A percentile compares a stretch with the other conserved stretches of the same genome.
Evolutionary conservation across 2,113 vertebrate species (phyloP).

Genomic region (Oxyura jamaicensis): DNA sequence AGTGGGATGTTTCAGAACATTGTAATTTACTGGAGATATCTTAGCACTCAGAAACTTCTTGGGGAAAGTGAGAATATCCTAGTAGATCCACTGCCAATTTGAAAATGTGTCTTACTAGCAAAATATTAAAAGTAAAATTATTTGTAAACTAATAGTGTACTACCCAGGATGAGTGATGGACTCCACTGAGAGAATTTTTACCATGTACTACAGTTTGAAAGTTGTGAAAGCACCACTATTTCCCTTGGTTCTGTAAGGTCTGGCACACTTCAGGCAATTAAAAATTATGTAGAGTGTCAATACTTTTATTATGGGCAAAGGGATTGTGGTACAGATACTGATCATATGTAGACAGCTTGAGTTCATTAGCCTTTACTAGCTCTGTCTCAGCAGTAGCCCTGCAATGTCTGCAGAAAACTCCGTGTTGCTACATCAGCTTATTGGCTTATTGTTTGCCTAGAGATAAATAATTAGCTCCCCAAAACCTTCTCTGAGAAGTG

Average conservation of each 20-base stretch:
- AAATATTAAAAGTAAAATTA: background rate
- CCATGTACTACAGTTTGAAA: background rate
- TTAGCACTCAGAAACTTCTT: background rate
- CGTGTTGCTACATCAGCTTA: background rate
- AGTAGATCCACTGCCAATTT: background rate
- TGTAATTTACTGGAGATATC: background rate
- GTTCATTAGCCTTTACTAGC: background rate
- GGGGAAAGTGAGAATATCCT: background rate
- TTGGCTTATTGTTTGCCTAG: background rate
- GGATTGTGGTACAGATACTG: background rate
- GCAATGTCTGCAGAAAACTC: background rate
- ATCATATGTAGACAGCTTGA: background rate
- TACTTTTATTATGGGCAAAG: background rate
- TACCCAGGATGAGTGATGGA: background rate
- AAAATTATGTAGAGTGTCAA: background rate
- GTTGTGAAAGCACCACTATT: background rate
- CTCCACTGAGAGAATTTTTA: background rate
- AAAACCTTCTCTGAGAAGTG: background rate
- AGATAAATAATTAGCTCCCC: background rate
- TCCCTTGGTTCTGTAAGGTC: accelerated
- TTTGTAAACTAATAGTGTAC: background rate
- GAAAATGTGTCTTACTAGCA: background rate
- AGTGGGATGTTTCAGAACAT: background rate
- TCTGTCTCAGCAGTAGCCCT: background rate
- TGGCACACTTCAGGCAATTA: background rate